These are phyloP conservation scores for Trigoniulus corallinus DNA, from an alignment of 1,140 invertebrate species.

Conservation along the genomic window DNA sequence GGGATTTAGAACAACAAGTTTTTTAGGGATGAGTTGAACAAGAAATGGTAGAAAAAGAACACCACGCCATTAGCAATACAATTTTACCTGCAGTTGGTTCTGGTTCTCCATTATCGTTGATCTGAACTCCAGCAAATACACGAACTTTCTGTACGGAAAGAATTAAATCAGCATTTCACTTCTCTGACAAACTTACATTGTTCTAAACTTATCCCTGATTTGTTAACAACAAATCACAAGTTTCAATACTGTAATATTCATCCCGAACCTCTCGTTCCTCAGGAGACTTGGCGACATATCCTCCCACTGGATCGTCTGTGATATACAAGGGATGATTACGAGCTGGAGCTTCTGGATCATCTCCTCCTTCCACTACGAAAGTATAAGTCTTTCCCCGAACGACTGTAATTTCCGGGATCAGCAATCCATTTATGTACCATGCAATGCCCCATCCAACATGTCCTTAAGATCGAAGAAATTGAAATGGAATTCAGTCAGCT, in stretches of 20 bases:
- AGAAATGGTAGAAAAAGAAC: too few species aligned
- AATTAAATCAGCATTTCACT: background rate
- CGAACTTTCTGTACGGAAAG: slow-evolving; percentile 47
- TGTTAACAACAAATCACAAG: background rate
- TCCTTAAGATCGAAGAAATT: slow-evolving; percentile 34
- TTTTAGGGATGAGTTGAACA: background rate
- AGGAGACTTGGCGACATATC: slow-evolving; percentile 64
- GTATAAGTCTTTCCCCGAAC: slow-evolving; percentile 69
- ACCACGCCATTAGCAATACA: background rate
- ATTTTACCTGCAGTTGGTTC: slow-evolving; percentile 16
- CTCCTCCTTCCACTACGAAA: slow-evolving; percentile 73
- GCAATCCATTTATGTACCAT: slow-evolving; percentile 88
- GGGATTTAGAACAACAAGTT: slow-evolving; percentile 27
- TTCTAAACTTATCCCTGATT: background rate
- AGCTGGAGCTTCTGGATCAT: slow-evolving; percentile 54
- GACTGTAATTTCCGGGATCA: slow-evolving; percentile 83
- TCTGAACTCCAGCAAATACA: slow-evolving; percentile 60
- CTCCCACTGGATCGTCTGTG: slow-evolving; percentile 78
- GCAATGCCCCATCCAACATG: slow-evolving; percentile 84
- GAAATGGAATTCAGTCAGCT: background rate
- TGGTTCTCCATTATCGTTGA: slow-evolving; percentile 42
- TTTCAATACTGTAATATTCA: background rate
- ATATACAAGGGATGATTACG: slow-evolving; percentile 91
- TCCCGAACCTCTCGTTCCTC: slow-evolving; percentile 58
- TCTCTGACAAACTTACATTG: background rate